Conservation (phyloP, 2,113 vertebrate species). For the Crotalus helleri region DNA sequence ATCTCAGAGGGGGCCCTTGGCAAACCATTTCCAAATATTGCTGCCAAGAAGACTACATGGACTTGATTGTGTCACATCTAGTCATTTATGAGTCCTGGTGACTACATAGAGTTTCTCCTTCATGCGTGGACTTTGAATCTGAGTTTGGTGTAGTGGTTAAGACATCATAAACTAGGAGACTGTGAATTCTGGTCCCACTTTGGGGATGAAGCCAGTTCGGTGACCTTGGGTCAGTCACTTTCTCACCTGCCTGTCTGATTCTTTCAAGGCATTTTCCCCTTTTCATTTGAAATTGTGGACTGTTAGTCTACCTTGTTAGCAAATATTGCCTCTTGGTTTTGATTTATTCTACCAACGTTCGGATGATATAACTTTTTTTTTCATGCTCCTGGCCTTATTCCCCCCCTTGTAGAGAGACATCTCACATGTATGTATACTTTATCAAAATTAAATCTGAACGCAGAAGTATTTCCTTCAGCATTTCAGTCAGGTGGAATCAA, state of each 20-base stretch:
- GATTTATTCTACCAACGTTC: constrained; percentile 33
- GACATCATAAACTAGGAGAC: neutral
- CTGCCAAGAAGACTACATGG: neutral
- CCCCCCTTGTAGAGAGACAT: neutral
- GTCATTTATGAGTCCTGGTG: neutral
- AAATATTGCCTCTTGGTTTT: constrained; percentile 41
- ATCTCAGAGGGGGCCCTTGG: neutral
- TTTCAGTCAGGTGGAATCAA: neutral
- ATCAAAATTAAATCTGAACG: neutral
- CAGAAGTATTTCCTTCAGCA: neutral
- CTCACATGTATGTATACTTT: neutral
- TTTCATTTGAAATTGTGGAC: constrained; percentile 26
- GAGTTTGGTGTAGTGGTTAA: neutral
- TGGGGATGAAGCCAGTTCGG: neutral
- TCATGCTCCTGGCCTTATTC: neutral
- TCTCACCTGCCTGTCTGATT: constrained; percentile 3
- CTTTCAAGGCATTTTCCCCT: constrained; percentile 19
- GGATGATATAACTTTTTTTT: constrained; percentile 16
- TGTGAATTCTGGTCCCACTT: neutral
- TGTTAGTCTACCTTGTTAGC: constrained; percentile 36
- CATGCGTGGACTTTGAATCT: neutral
- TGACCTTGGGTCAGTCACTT: neutral
- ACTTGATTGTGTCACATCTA: neutral
- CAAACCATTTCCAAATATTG: neutral
- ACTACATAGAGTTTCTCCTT: neutral